phyloP scores from a whole-genome alignment of 2,888 invertebrate genomes.

The Choristoneura rosaceana region DNA sequence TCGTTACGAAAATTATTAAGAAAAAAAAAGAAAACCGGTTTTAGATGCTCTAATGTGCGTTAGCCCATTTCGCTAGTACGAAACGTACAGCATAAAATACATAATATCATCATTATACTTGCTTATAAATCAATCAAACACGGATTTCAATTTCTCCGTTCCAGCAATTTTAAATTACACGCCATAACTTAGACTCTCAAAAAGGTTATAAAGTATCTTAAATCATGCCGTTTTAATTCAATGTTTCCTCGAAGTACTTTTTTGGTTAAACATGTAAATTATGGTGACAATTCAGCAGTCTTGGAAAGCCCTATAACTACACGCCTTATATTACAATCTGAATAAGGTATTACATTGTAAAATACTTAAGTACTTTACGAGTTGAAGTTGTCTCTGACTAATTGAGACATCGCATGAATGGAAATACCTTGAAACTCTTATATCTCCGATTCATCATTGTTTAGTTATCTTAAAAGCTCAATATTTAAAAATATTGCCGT shows the following conservation, averaged over 20 bases:
- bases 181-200: neutral
- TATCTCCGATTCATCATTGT: too few relatives aligned
- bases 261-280: slow-evolving; percentile 20
- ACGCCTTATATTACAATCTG: slow-evolving; percentile 18
- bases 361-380: slow-evolving; percentile 16
- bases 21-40: too few relatives aligned
- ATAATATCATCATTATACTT: neutral
- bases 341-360: slow-evolving; percentile 21
- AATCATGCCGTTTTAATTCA: slow-evolving; percentile 24
- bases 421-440: neutral
- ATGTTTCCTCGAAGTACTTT: slow-evolving; percentile 14
- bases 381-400: slow-evolving; percentile 1
- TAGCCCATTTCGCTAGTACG: too few relatives aligned
- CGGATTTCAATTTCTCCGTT: neutral
- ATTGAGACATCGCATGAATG: slow-evolving; percentile 29
- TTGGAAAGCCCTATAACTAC: slow-evolving; percentile 26
- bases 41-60: too few relatives aligned
- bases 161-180: neutral
- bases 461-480: too few relatives aligned
- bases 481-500: too few relatives aligned
- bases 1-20: too few relatives aligned
- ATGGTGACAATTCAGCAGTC: slow-evolving; percentile 16
- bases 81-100: too few relatives aligned
- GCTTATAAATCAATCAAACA: neutral
- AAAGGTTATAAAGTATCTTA: slow-evolving; percentile 20